Base-by-base conservation (phyloP, 2,888 invertebrate genomes). In the Leucoma salicis region DNA sequence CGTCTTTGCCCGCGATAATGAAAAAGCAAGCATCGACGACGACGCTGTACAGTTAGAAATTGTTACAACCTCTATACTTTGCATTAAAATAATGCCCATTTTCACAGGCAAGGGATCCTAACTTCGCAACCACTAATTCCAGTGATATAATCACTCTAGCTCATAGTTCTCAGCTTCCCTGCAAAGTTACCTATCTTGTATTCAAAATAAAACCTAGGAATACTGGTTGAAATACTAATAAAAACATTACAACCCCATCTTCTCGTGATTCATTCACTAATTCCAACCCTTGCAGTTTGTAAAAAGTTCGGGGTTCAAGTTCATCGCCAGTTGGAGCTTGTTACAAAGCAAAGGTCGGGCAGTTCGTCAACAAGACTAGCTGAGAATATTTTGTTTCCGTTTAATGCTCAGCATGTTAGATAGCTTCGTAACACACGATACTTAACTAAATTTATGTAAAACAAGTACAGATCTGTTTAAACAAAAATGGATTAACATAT, bases 61-160 rank as follows among this genome's bases (percentile, higher is more conserved):
- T 80, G 84, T 89, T 93, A 94, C 94, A 94, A 95, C 94, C 93
- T 95, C 95, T 95, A 95, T 95, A 95, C 95, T 95, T 95, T 95
- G 95, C 95, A 95, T 94, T 93, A 94, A 95, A 95, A 92, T 94
- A 95, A 95, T 95, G 94, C 93, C 93, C 93, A 93, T 94, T 94
- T 93, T 93, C 93, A 92, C 91, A 90, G 90, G 90, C 89, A 90
- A 89, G 88, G 89, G 87, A 87, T 87, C 85, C 87, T 82, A 86
- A 83, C 86, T 80, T 74, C 87, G 77, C 84, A 78, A 80, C 78
- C 86, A 70, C 82, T 76, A 77, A 74, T 74, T 79, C 76, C 86
- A 85, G 88, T 86, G 86, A 87, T 71, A 74, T 70, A 72, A 77
- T 82, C 81, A 85, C 82, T 77, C 86, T 81, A 77, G 78, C 82